These are phyloP conservation scores for Corythucha ciliata DNA, from an alignment of 2,888 invertebrate species.

Conservation along the genomic window DNA sequence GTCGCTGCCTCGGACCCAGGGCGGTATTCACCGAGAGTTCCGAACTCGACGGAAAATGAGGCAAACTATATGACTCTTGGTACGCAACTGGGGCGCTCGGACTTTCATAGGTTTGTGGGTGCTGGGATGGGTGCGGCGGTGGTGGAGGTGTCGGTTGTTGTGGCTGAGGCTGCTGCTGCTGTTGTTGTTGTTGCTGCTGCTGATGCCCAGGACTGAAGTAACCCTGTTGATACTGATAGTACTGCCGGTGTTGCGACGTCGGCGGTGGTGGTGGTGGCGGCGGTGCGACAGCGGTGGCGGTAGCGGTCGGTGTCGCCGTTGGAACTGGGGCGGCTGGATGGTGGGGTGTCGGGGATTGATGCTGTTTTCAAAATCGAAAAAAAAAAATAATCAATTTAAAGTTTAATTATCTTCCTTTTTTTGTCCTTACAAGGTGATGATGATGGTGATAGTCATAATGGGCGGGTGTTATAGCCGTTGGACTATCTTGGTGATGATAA, in stretches of 20 bases:
- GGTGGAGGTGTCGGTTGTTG: conserved; percentile 46
- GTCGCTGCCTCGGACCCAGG: conserved; percentile 54
- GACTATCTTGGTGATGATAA: conserved; percentile 16
- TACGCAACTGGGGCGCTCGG: conserved; percentile 42
- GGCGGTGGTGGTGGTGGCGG: no score
- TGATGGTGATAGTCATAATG: conserved; percentile 40
- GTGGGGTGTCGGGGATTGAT: no score
- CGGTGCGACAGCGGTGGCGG: no score
- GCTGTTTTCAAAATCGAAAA: no score
- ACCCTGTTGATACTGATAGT: no score
- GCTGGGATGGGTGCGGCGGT: conserved; percentile 30
- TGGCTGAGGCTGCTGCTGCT: conserved; percentile 43
- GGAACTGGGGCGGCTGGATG: no score
- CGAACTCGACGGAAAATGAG: conserved; percentile 54
- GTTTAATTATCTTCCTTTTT: conserved; percentile 37
- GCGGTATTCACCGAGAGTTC: conserved; percentile 58
- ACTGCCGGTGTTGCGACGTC: no score
- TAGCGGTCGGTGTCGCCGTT: no score
- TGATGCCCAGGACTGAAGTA: conserved; percentile 41
- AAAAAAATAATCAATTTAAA: no score
- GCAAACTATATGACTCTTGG: conserved; percentile 64
- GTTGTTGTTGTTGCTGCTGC: conserved; percentile 31
- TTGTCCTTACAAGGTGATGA: no score
- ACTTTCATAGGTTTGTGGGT: conserved; percentile 30
- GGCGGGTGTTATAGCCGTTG: conserved; percentile 29